These are phyloP conservation scores for Hirtodrosophila histrioides DNA, from an alignment of 2,888 invertebrate genomes.

Conservation along the genomic window DNA sequence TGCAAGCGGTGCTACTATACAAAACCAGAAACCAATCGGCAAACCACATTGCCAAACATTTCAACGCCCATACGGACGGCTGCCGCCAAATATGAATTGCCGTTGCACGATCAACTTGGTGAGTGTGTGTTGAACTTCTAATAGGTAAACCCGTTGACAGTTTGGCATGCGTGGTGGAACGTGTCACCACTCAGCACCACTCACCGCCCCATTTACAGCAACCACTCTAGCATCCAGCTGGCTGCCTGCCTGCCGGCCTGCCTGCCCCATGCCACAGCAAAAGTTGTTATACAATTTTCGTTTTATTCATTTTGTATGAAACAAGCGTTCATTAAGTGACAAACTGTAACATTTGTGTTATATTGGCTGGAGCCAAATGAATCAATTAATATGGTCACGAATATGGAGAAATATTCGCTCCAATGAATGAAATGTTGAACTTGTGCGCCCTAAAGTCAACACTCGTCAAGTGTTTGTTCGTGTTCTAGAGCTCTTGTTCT, in stretches of 20 bases:
- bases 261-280: constrained; percentile 29
- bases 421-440: constrained; percentile 58
- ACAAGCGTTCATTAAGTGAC: constrained; percentile 40
- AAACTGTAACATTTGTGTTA: constrained; percentile 21
- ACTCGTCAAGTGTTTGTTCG: constrained; percentile 65
- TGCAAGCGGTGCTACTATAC: constrained; percentile 4
- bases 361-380: constrained; percentile 48
- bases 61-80: constrained; percentile 56
- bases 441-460: constrained; percentile 49
- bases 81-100: constrained; percentile 33
- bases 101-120: constrained; percentile 16
- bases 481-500: constrained; percentile 67
- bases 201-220: constrained; percentile 48
- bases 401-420: constrained; percentile 38
- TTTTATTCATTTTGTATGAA: constrained; percentile 29
- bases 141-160: constrained; percentile 54
- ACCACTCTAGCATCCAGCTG: constrained; percentile 21
- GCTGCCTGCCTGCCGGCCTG: neutral
- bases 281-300: constrained; percentile 45
- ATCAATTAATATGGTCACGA: constrained; percentile 69
- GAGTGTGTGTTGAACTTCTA: constrained; percentile 32
- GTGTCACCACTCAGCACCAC: constrained; percentile 60
- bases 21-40: constrained; percentile 23
- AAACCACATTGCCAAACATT: constrained; percentile 49
- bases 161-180: constrained; percentile 23